These are phyloP conservation scores for Calameuta filiformis DNA, from an alignment of 2,888 invertebrate genomes.

Conservation along the genomic window DNA sequence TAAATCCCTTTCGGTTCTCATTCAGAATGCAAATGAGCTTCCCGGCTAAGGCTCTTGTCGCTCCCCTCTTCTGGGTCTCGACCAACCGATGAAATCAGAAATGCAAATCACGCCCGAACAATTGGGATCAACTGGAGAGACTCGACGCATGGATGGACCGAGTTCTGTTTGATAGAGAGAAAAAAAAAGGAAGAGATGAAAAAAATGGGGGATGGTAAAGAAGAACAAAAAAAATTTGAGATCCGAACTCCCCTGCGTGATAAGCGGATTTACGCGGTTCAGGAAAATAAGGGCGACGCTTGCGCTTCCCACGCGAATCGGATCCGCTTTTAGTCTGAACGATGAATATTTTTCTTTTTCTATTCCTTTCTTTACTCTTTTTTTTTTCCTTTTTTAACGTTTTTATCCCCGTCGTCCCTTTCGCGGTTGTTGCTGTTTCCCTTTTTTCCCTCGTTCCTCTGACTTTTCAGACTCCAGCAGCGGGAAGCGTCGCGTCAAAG, in stretches of 20 bases:
- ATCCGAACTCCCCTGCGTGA: slow-evolving; percentile 13
- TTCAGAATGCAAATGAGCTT: slow-evolving; percentile 47
- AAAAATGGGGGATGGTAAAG: background rate
- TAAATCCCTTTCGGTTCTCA: background rate
- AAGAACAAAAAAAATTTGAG: background rate
- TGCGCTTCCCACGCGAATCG: background rate
- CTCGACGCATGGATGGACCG: background rate
- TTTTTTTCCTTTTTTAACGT: background rate
- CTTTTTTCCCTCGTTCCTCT: background rate
- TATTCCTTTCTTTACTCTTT: background rate
- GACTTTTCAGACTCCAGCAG: background rate
- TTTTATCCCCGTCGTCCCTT: background rate
- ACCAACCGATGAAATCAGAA: slow-evolving; percentile 53
- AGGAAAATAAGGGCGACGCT: background rate
- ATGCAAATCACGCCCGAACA: slow-evolving; percentile 47
- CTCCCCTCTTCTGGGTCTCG: slow-evolving; percentile 7
- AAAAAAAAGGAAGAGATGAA: background rate
- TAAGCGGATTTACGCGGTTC: slow-evolving; percentile 39
- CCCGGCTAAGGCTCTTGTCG: slow-evolving; percentile 20
- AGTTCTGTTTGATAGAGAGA: background rate
- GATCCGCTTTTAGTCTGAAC: background rate
- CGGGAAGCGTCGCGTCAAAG: background rate
- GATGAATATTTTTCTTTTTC: background rate
- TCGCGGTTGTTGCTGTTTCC: background rate
- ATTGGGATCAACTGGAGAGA: slow-evolving; percentile 39